Conservation (phyloP, 1,140 invertebrate species). For the Babylonia areolata region DNA sequence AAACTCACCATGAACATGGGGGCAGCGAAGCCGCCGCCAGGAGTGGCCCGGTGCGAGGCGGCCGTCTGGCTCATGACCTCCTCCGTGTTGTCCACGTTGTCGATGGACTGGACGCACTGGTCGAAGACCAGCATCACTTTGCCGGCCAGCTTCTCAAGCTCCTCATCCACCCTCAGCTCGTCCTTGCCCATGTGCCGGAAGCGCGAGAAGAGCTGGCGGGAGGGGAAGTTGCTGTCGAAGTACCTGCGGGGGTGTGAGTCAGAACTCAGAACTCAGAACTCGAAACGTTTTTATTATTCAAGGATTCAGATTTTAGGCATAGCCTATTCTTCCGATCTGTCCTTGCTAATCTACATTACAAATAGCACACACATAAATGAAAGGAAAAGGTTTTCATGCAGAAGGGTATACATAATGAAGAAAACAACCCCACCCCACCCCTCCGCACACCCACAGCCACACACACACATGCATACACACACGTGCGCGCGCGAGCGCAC, state of each 20-base stretch:
- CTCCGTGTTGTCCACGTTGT: constrained; percentile 67
- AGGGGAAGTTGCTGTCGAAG: constrained; percentile 12
- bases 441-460: too few species aligned
- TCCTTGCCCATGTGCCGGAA: constrained; percentile 65
- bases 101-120: constrained; percentile 66
- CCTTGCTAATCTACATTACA: too few species aligned
- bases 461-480: too few species aligned
- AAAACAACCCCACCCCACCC: too few species aligned
- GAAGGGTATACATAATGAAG: too few species aligned
- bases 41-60: constrained; percentile 53
- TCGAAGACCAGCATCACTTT: constrained; percentile 68
- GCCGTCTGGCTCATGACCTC: constrained; percentile 60
- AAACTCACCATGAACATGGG: constrained; percentile 65
- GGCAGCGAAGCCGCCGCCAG: constrained; percentile 57
- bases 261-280: too few species aligned
- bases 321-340: too few species aligned
- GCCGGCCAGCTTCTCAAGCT: constrained; percentile 66
- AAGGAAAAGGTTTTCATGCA: too few species aligned
- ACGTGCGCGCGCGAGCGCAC: too few species aligned
- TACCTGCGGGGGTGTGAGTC: background rate
- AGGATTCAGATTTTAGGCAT: too few species aligned
- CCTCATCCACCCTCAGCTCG: constrained; percentile 61
- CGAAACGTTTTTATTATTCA: too few species aligned
- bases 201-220: constrained; percentile 47
- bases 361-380: too few species aligned